These are phyloP conservation scores for Lumbricus terrestris DNA, from an alignment of 2,888 invertebrate species.

Conservation along the genomic window DNA sequence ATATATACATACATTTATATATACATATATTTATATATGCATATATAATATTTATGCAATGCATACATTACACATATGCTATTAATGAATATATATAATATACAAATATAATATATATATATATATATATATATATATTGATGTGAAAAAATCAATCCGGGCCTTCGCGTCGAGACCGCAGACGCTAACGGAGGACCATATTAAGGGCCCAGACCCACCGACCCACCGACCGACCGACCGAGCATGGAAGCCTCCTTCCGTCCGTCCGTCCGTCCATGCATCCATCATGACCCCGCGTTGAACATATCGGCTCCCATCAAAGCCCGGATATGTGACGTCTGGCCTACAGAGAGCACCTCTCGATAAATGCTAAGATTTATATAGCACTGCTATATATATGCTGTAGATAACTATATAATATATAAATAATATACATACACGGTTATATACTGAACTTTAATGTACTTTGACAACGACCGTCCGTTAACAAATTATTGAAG, in stretches of 20 bases:
- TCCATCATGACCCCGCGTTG: not conserved
- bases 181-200: not conserved
- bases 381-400: too few relatives aligned
- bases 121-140: too few relatives aligned
- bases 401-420: too few relatives aligned
- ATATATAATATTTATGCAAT: too few relatives aligned
- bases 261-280: not conserved
- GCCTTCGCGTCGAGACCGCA: not conserved
- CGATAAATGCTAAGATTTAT: not conserved
- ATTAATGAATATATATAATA: too few relatives aligned
- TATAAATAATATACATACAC: too few relatives aligned
- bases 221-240: not conserved
- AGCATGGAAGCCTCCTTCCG: not conserved
- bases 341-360: not conserved
- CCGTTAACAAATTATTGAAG: too few relatives aligned
- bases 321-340: not conserved
- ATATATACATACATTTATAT: too few relatives aligned
- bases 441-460: not conserved
- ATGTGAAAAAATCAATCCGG: constrained; percentile 3
- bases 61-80: too few relatives aligned
- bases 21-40: too few relatives aligned
- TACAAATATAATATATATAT: too few relatives aligned
- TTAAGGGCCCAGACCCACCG: not conserved
- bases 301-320: not conserved
- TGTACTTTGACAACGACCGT: not conserved